Conservation (phyloP, 2,888 invertebrate species). For the Deroplatys truncata region DNA sequence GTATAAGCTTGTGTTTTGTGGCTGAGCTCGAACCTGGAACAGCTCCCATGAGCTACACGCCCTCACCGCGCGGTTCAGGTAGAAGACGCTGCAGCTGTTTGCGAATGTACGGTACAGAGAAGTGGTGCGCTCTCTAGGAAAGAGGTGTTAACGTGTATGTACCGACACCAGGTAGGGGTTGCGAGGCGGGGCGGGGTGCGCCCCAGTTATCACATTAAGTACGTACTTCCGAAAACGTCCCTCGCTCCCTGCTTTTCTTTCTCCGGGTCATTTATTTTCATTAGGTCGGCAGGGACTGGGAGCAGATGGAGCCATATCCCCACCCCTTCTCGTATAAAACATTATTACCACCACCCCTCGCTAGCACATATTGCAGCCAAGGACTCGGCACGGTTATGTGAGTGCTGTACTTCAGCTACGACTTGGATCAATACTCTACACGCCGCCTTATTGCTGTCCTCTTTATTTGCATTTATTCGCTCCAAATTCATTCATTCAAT, state of each 20-base stretch:
- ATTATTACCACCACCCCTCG: constrained; percentile 8
- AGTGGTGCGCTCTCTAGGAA: not conserved
- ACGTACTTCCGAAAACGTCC: constrained; percentile 11
- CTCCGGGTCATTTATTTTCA: constrained; percentile 15
- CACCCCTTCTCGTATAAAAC: constrained; percentile 4
- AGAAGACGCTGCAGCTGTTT: too few species aligned
- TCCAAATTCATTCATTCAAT: too few species aligned
- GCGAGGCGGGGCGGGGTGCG: not conserved
- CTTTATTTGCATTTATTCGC: not conserved
- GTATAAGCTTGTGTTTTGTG: too few species aligned
- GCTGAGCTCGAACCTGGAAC: too few species aligned
- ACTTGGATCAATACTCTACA: not conserved
- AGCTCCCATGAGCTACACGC: too few species aligned
- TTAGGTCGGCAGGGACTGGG: not conserved
- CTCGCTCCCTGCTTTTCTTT: not conserved
- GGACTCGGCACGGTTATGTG: not conserved
- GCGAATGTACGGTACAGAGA: not conserved
- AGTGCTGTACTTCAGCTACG: not conserved
- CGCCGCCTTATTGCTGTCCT: not conserved
- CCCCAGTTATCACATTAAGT: constrained; percentile 11
- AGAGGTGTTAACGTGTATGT: not conserved
- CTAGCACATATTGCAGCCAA: constrained; percentile 3
- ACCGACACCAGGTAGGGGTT: not conserved
- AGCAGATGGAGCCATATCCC: constrained; percentile 18
- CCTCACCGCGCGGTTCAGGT: too few species aligned